Evolutionary conservation across 1,140 invertebrate genomes (phyloP).

Genomic region (Papilio machaon): DNA sequence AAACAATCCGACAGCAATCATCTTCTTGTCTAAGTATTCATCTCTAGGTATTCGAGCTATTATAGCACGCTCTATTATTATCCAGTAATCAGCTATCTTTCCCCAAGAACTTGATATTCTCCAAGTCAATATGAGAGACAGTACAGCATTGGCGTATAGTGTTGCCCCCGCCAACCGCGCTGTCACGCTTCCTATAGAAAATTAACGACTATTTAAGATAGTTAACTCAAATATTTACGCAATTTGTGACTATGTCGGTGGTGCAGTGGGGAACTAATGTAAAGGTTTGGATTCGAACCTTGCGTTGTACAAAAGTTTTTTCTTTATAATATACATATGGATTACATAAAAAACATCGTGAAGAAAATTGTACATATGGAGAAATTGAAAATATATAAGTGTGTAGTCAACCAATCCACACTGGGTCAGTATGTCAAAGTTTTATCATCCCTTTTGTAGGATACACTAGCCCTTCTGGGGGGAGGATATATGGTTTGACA

Average conservation of each 20-base stretch:
- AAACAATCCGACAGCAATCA: conserved; percentile 47
- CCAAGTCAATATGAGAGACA: conserved; percentile 55
- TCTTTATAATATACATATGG: neutral
- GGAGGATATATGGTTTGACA: too few species aligned
- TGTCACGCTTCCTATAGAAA: conserved; percentile 56
- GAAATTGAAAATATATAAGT: too few species aligned
- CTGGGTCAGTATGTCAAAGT: too few species aligned
- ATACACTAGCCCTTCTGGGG: too few species aligned
- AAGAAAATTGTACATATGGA: neutral
- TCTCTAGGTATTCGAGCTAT: conserved; percentile 53
- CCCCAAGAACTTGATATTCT: conserved; percentile 53
- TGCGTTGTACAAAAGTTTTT: neutral
- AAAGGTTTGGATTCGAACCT: neutral
- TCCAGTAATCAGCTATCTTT: conserved; percentile 52
- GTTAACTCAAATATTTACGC: neutral
- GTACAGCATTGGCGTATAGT: conserved; percentile 56
- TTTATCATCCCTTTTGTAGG: too few species aligned
- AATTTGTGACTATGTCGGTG: neutral
- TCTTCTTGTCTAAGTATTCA: conserved; percentile 44
- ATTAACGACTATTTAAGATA: conserved; percentile 34
- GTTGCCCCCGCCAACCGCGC: conserved; percentile 62
- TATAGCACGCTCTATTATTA: conserved; percentile 49
- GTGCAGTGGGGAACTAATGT: neutral
- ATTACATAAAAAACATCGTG: neutral
- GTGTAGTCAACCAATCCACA: too few species aligned